Evolutionary conservation across 1,140 invertebrate species (phyloP), one percentile per base, ranked within the genome.

Genomic region (Drosophila tsacasi): DNA sequence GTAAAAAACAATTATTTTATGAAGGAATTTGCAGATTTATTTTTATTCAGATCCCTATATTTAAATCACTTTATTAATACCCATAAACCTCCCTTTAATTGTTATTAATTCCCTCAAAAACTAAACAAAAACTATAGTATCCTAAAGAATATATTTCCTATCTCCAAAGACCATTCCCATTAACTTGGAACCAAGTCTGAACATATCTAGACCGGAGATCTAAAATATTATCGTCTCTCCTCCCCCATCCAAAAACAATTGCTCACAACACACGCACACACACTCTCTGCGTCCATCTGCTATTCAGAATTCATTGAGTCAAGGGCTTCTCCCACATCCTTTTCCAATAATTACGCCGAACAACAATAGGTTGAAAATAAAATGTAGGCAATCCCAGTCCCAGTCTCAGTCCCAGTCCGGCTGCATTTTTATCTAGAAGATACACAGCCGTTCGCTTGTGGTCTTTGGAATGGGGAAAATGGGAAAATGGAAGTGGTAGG

Each of bases 261-360:
- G 27, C 32, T 60, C 57, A 37, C 65, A 47, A 13, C 32, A 62
- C 39, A 32, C 71, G 42, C 19, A 40, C 54, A 47, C 23, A 54
- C 12, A 25, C 17, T 40, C 17, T 19, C 47, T 23, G 12, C 19
- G 17, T 32, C 30, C 25, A 50, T 32, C 55, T 71, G 35, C 65
- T 35, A 73, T 86, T 74, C 54, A 62, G 84, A 76, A 90, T 84
- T 90, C 85, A 90, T 87, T 87, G 65, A 87, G 84, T 87, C 84
- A 87, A 87, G 83, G 83, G 83, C 83, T 87, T 87, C 85, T 87
- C 85, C 84, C 84, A 87, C 77, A 87, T 87, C 84, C 81, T 87
- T 87, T 85, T 90, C 73, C 81, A 81, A 84, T 89, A 86, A 86
- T 83, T 89, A 86, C 71, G 63, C 32, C 42, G 42, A 64, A 85